Evolutionary conservation across 2,113 vertebrate species (phyloP).

Genomic region (Seriola quinqueradiata): DNA sequence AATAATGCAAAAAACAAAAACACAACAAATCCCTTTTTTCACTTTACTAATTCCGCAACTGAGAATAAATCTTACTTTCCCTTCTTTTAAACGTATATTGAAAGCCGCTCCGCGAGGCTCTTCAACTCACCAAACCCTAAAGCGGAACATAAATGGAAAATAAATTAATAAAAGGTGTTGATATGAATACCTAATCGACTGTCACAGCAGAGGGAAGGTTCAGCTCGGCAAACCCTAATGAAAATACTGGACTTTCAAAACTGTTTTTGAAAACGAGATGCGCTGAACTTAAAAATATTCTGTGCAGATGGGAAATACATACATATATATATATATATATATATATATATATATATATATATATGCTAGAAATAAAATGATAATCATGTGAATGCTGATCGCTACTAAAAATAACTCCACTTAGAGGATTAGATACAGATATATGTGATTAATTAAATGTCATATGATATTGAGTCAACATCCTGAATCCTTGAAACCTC

Average conservation of each 20-base stretch:
- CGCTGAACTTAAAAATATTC: background rate
- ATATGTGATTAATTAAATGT: background rate
- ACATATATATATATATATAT: too few species aligned
- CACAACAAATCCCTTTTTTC: background rate
- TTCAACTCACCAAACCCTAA: background rate
- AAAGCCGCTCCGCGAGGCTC: background rate
- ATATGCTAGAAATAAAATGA: background rate
- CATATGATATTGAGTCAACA: background rate
- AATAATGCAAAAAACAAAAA: conserved; percentile 29
- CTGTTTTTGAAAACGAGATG: background rate
- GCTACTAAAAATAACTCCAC: background rate
- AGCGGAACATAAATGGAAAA: background rate
- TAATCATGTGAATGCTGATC: background rate
- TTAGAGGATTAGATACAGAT: background rate
- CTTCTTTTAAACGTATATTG: background rate
- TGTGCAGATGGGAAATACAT: background rate
- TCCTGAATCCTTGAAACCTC: background rate
- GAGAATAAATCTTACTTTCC: background rate
- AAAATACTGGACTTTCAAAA: background rate
- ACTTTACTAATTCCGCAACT: background rate
- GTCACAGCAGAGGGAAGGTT: background rate
- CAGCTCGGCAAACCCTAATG: background rate
- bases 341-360: too few species aligned
- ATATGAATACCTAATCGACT: background rate
- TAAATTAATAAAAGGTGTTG: background rate